phyloP scores from a whole-genome alignment of 2,797 vertebrate species.

The Protonibea diacanthus region DNA sequence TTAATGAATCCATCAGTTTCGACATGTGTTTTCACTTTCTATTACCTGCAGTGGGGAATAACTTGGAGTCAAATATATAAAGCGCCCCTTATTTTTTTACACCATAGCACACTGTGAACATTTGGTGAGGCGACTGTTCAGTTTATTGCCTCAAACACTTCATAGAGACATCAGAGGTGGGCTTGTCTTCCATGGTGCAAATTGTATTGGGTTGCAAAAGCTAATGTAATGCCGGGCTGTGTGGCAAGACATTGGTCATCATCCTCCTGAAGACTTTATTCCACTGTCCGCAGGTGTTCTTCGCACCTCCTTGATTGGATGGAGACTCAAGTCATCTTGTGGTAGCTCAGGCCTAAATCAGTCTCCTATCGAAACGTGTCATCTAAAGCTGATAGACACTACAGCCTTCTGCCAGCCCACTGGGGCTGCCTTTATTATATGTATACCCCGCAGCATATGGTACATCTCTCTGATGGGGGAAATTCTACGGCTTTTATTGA shows the following conservation, averaged over 20 bases:
- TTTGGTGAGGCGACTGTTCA: conserved; percentile 53
- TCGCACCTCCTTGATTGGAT: conserved; percentile 81
- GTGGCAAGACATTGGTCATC: conserved; percentile 70
- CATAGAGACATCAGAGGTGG: conserved; percentile 63
- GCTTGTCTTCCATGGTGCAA: conserved; percentile 63
- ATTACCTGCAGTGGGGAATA: conserved; percentile 44
- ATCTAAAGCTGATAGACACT: conserved; percentile 84
- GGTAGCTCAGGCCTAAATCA: conserved; percentile 79
- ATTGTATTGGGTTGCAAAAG: conserved; percentile 68
- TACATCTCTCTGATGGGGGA: conserved; percentile 68
- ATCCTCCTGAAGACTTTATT: conserved; percentile 75
- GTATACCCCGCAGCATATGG: conserved; percentile 79
- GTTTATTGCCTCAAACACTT: conserved; percentile 72
- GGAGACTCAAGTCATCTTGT: conserved; percentile 79
- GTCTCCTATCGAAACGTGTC: conserved; percentile 81
- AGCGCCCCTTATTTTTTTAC: background rate
- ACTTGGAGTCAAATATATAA: conserved; percentile 56
- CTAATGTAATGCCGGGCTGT: conserved; percentile 73
- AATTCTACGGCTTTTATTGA: conserved; percentile 73
- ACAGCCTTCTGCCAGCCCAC: conserved; percentile 63
- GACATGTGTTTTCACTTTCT: conserved; percentile 65
- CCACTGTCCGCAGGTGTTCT: conserved; percentile 83
- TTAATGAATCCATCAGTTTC: conserved; percentile 55
- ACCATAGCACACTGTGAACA: conserved; percentile 42
- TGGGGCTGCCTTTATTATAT: conserved; percentile 74